Base-by-base conservation (phyloP, 2,888 invertebrate genomes). In the Spilarctia lutea region DNA sequence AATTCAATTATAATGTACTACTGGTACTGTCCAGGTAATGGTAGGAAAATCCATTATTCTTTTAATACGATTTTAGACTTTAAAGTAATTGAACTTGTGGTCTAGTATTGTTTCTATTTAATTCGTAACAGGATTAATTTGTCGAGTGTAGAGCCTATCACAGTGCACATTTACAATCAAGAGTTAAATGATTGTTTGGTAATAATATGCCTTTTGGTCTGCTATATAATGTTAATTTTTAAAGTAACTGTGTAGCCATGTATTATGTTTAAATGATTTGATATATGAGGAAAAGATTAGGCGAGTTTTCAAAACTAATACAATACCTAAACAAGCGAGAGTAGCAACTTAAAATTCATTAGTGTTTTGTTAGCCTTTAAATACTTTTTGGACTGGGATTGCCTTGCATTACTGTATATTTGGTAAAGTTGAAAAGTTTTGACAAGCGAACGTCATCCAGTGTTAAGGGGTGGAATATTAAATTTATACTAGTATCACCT, bases 1-100 rank as follows among this genome's bases (percentile, higher is more conserved):
- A 56, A 56, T 69, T 56, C 35, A 68, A 68, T 48, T 45, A 3
- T 68, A 69, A 18, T 52, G 56, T 69, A 39, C 56, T 27, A 18
- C 56, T 69, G n/a, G n/a, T n/a, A n/a, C n/a, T n/a, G n/a, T 18
- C 2, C 30, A 63, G 18, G 18, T 63, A 30, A 7, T 16, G 6
- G 16, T 63, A 18, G 16, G 16, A 30, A 63, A 4, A 16, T 30
- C 3, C 60, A 13, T 63, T 63, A 30, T 63, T 1, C 16, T 2
- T 60, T 13, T 3, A n/a, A 3, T 27, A 27, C 3, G 13, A 13
- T 27, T 60, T 27, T 60, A 2, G 27, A 60, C 27, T 60, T 27
- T 11, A n/a, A 56, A 11, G 6, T 11, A 4, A 0, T 10, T 11
- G n/a, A 52, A 10, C 1, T n/a, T 56, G 8, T 10, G 10, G n/a